Evolutionary conservation across 2,113 vertebrate species (phyloP).

Genomic region (Budorcas taxicolor): DNA sequence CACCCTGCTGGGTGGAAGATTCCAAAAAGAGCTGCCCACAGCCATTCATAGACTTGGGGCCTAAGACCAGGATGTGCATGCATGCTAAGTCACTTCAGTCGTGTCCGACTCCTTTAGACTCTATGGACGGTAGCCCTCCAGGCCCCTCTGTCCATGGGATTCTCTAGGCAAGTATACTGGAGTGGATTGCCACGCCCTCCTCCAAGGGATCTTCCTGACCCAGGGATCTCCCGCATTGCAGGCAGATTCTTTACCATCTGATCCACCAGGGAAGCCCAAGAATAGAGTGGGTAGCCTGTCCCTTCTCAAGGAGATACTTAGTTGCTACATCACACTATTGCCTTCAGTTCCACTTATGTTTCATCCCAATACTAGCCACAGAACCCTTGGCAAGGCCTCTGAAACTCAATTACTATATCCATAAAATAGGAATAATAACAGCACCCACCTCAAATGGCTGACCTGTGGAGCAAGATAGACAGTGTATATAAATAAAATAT

Average conservation of each 20-base stretch:
- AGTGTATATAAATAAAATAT: background rate
- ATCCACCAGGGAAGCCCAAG: background rate
- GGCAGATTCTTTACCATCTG: background rate
- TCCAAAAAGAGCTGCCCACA: background rate
- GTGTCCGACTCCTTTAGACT: background rate
- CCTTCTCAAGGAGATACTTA: background rate
- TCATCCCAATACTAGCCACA: background rate
- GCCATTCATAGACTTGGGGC: background rate
- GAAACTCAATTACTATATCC: background rate
- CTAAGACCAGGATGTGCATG: background rate
- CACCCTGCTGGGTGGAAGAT: accelerated
- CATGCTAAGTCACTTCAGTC: background rate
- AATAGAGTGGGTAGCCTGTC: background rate
- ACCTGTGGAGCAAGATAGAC: background rate
- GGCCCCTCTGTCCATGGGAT: background rate
- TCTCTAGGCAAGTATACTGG: background rate
- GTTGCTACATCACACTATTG: accelerated
- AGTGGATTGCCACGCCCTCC: background rate
- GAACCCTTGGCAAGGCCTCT: background rate
- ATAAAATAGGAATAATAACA: background rate
- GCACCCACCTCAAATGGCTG: background rate
- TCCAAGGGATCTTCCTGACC: background rate
- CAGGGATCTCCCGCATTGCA: background rate
- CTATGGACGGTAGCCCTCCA: background rate
- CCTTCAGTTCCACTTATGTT: background rate